A percentile compares a stretch with the other conserved stretches of the same genome.
phyloP scores from a whole-genome alignment of 2,113 vertebrate species.

The Alethe castanea region DNA sequence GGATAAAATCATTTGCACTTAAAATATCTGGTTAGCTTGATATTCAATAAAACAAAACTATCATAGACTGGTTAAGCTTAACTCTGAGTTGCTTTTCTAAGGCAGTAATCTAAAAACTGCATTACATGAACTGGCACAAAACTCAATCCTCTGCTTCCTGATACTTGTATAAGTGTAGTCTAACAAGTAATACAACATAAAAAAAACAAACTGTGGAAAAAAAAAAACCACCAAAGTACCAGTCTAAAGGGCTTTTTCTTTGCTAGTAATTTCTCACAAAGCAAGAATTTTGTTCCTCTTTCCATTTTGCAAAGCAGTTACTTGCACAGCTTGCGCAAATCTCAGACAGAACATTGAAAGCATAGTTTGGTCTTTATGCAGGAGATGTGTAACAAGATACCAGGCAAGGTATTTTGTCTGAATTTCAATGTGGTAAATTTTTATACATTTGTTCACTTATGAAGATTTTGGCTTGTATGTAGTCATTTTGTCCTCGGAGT shows the following conservation, averaged over 20 bases:
- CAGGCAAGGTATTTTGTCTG: background rate
- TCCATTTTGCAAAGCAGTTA: background rate
- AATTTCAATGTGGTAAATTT: background rate
- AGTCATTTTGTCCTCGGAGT: constrained; percentile 45
- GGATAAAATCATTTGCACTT: background rate
- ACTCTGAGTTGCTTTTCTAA: background rate
- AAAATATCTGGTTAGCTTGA: background rate
- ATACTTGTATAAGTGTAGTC: background rate
- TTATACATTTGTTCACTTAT: background rate
- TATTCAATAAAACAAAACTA: background rate
- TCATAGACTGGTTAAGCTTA: background rate
- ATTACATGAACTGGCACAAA: background rate
- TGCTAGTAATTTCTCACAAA: background rate
- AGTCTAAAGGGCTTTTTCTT: background rate
- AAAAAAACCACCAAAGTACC: background rate
- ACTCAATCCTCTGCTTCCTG: background rate
- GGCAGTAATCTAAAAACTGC: background rate
- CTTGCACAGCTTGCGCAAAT: background rate
- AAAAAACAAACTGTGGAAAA: background rate
- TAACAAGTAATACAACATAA: background rate
- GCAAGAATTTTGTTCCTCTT: accelerated
- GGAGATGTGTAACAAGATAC: background rate
- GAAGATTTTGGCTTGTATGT: constrained; percentile 13
- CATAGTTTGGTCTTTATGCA: background rate
- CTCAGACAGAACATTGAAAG: background rate